Evolutionary conservation across 2,797 vertebrate species (phyloP), one percentile per base, ranked within the genome.

Genomic region (Columba guinea): DNA sequence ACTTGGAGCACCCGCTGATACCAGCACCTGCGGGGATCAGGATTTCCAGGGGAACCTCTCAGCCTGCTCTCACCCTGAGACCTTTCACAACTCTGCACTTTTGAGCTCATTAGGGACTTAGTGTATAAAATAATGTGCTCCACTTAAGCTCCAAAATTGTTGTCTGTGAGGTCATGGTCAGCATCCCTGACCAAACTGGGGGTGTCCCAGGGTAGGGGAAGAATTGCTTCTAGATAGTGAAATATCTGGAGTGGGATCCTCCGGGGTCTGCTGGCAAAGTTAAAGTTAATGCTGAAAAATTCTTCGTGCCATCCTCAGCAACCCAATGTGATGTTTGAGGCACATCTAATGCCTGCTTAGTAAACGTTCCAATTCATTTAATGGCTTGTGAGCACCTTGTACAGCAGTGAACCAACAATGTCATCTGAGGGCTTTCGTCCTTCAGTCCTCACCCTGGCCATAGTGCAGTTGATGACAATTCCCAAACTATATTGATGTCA

Each of bases 21-120:
- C 8, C 18, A n/a, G 0, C 7, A 26, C 8, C 74, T 71, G 41
- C 2, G 1, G 56, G 52, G 68, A 30, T 32, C 32, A 46, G 56
- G 64, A 27, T n/a, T 63, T 41, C 18, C 0, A 0, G 34, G 51
- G 13, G 5, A 11, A 8, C 22, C n/a, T 63, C 88, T 56, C 70
- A 76, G 67, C 34, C 32, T 48, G n/a, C n/a, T 55, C 20, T n/a
- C 37, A 37, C 5, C 16, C 35, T 11, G 21, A 67, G 15, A 11
- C 27, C 51, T 58, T 65, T n/a, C 18, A 37, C 4, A 4, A 0
- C 13, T 24, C 51, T 60, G 24, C 16, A 23, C 16, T 51, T 69
- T 34, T 19, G 46, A 63, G 9, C 14, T 73, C 39, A 18, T 1
- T 3, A 27, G 10, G 15, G 2, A 41, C 28, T 46, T 46, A 11